Conservation (phyloP, 2,888 invertebrate genomes). For the Amblyjoppa proteus region DNA sequence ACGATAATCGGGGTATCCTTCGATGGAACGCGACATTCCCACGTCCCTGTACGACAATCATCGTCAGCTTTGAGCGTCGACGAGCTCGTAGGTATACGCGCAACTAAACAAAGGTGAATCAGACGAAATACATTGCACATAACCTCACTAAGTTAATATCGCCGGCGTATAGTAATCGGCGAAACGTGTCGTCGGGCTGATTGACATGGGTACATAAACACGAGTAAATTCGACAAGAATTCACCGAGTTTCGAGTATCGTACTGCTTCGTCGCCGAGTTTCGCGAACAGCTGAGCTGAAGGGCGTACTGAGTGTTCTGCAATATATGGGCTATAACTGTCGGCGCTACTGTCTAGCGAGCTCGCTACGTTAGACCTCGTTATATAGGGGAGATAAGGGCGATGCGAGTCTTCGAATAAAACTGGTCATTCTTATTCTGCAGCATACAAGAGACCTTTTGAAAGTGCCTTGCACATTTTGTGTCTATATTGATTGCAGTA, state of each 20-base stretch:
- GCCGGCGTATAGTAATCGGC: not conserved
- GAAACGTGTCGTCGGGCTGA: not conserved
- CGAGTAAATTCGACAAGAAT: not conserved
- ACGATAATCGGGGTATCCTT: constrained; percentile 64
- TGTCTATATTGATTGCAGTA: not conserved
- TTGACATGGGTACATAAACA: not conserved
- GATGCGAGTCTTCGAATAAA: not conserved
- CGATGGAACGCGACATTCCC: constrained; percentile 40
- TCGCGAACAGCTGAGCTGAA: not conserved
- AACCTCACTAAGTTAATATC: not conserved
- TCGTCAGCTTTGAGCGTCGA: constrained; percentile 21
- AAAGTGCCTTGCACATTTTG: not conserved
- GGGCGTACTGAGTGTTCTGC: not conserved
- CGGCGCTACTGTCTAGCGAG: not conserved
- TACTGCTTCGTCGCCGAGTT: not conserved
- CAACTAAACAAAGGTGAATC: constrained; percentile 9
- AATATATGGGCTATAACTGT: constrained; percentile 5
- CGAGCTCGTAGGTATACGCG: not conserved
- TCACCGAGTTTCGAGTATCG: not conserved
- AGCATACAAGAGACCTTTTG: not conserved
- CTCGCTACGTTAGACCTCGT: not conserved
- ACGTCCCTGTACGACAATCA: constrained; percentile 63
- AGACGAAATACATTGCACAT: not conserved
- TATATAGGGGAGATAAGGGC: not conserved
- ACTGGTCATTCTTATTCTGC: not conserved